Conservation (phyloP, 2,888 invertebrate genomes). For the Drosophila ustulata region DNA sequence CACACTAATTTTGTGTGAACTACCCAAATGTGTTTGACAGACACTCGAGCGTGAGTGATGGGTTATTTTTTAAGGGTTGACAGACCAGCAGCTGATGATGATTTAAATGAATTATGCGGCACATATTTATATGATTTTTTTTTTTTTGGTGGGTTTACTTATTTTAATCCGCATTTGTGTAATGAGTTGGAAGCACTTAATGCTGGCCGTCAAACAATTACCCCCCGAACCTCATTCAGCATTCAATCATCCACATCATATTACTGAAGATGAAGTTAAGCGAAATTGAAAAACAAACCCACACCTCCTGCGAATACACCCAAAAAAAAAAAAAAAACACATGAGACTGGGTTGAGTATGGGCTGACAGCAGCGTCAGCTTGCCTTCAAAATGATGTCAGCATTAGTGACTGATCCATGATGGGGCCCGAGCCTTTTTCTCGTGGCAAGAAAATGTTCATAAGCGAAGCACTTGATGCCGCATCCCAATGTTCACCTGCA, state of each 20-base stretch:
- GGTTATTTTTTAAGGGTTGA: not conserved
- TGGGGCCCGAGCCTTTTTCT: conserved; percentile 22
- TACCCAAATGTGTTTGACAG: not conserved
- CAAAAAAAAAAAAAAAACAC: not conserved
- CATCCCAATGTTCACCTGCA: conserved; percentile 38
- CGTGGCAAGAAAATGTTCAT: conserved; percentile 50
- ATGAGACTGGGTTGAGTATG: conserved; percentile 1
- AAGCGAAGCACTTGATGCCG: conserved; percentile 67
- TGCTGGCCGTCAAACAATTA: conserved; percentile 52
- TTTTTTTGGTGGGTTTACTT: conserved; percentile 33
- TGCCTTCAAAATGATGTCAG: conserved; percentile 72
- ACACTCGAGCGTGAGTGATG: not conserved
- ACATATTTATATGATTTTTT: conserved; percentile 30
- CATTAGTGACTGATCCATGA: conserved; percentile 76
- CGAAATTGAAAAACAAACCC: conserved; percentile 66
- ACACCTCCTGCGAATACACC: not conserved
- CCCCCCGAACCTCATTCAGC: conserved; percentile 15
- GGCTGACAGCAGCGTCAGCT: conserved; percentile 71
- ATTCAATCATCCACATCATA: conserved; percentile 21
- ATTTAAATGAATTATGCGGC: conserved; percentile 10
- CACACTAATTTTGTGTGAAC: not conserved
- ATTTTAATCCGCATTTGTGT: conserved; percentile 74
- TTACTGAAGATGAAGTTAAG: conserved; percentile 49
- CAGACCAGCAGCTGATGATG: not conserved
- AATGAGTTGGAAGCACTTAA: conserved; percentile 73